Evolutionary conservation across 2,113 vertebrate genomes (phyloP).

Genomic region (Rana temporaria): DNA sequence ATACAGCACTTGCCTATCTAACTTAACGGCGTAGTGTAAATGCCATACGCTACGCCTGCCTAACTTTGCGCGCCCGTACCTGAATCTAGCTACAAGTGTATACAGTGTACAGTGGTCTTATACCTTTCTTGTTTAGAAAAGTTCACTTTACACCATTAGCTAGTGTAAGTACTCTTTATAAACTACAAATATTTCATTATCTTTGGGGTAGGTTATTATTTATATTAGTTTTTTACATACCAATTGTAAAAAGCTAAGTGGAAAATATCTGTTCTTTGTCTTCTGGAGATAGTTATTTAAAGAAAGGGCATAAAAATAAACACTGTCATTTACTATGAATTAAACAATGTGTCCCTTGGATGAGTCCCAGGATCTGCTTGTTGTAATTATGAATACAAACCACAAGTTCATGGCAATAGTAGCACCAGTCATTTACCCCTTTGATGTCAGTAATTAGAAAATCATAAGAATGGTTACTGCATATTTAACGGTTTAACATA

Average conservation of each 20-base stretch:
- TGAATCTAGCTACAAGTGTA: too few species aligned
- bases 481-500: neutral
- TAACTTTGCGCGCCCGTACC: too few species aligned
- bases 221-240: too few species aligned
- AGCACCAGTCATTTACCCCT: constrained; percentile 3
- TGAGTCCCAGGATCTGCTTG: neutral
- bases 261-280: neutral
- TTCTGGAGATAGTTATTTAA: neutral
- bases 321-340: neutral
- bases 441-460: constrained; percentile 35
- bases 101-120: too few species aligned
- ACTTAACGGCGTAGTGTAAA: too few species aligned
- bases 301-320: neutral
- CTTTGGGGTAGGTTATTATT: too few species aligned
- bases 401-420: neutral
- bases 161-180: too few species aligned
- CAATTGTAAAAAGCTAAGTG: neutral
- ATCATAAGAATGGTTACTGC: neutral
- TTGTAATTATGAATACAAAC: neutral
- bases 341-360: neutral
- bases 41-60: too few species aligned
- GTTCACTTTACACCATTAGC: too few species aligned
- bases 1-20: too few species aligned
- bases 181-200: too few species aligned
- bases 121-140: too few species aligned